These are phyloP conservation scores for Palythoa grandis DNA, from an alignment of 92 coral and sea anemone genomes.

Conservation along the genomic window DNA sequence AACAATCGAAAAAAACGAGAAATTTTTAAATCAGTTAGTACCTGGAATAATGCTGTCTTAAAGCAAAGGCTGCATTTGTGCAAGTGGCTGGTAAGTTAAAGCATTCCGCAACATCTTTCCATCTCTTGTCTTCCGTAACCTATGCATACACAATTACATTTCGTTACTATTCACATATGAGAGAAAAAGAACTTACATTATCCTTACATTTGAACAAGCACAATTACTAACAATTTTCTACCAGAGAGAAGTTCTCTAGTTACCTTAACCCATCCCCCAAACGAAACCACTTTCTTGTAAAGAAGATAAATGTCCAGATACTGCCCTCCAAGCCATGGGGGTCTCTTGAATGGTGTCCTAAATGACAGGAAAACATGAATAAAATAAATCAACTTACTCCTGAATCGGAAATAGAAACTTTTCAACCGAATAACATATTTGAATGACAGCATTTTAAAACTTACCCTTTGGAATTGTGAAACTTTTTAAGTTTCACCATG, in stretches of 20 bases:
- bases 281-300: conserved; percentile 91
- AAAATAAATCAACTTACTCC: conserved; percentile 36
- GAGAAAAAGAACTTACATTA: conserved; percentile 1
- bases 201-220: not conserved
- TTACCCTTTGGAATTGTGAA: conserved; percentile 96
- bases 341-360: conserved; percentile 95
- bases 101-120: conserved; percentile 95
- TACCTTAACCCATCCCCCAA: conserved; percentile 99
- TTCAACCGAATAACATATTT: conserved; percentile 70
- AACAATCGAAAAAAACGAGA: not conserved
- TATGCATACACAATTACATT: conserved; percentile 39
- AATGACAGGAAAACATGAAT: conserved; percentile 63
- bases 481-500: conserved; percentile 92
- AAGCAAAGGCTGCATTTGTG: conserved; percentile 98
- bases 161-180: conserved; percentile 22
- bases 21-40: conserved; percentile 22
- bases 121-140: conserved; percentile 94
- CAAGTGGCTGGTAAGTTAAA: conserved; percentile 96
- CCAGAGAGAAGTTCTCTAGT: conserved; percentile 31
- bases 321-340: conserved; percentile 98
- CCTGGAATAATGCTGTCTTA: conserved; percentile 96
- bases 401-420: conserved; percentile 58
- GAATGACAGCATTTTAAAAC: conserved; percentile 37
- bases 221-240: conserved; percentile 30
- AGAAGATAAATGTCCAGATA: conserved; percentile 89